A percentile compares a stretch with the other conserved stretches of the same genome.
Evolutionary conservation across 2,113 vertebrate species (phyloP).

Genomic region (Zosterops pallidus): DNA sequence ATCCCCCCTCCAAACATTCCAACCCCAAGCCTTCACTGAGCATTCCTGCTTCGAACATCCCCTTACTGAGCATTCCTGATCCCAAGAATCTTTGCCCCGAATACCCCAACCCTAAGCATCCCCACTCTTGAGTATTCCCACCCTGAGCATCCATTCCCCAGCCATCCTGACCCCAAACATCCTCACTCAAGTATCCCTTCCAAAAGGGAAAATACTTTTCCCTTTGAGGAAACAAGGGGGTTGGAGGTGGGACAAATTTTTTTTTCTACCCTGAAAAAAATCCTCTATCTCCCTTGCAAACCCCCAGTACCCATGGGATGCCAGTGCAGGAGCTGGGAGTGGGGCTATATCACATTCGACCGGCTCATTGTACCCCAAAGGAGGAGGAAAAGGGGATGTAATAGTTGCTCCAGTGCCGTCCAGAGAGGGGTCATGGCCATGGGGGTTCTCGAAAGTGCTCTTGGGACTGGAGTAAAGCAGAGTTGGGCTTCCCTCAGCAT

Average conservation of each 20-base stretch:
- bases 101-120: too few species aligned
- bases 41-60: accelerated
- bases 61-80: not conserved
- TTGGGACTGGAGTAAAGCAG: not conserved
- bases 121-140: not conserved
- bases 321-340: accelerated
- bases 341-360: accelerated
- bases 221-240: accelerated
- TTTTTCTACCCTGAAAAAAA: not conserved
- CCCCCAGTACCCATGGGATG: accelerated
- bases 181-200: not conserved
- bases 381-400: not conserved
- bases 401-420: accelerated
- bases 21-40: too few species aligned
- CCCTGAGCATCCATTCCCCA: not conserved
- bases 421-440: accelerated
- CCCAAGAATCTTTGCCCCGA: accelerated
- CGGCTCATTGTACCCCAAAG: accelerated
- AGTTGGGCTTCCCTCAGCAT: not conserved
- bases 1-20: not conserved
- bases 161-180: accelerated
- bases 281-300: not conserved
- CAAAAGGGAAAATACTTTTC: not conserved
- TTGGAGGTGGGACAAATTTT: not conserved
- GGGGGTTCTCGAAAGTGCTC: accelerated